These are phyloP conservation scores for Halcyon smyrnensis DNA, from an alignment of 2,797 vertebrate genomes.

Conservation along the genomic window DNA sequence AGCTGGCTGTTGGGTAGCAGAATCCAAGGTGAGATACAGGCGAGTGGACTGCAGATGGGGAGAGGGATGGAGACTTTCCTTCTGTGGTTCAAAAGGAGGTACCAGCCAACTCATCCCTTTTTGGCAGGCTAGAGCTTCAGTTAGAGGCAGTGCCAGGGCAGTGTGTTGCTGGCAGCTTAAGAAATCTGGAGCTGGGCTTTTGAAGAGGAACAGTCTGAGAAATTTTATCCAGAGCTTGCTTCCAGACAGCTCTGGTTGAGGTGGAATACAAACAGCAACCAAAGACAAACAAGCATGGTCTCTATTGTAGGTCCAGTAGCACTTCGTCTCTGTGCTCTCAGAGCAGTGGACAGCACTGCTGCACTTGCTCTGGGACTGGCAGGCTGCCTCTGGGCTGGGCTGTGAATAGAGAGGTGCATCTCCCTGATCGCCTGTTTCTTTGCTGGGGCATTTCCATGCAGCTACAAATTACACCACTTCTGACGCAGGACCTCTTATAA, in stretches of 20 bases:
- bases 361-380: background rate
- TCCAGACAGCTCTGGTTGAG: background rate
- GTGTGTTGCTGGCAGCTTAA: background rate
- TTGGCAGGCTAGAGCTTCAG: background rate
- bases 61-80: background rate
- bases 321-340: background rate
- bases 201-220: background rate
- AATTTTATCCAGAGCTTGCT: background rate
- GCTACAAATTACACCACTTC: background rate
- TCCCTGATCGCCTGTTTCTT: background rate
- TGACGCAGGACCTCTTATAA: background rate
- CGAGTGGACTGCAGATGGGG: background rate
- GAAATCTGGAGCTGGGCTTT: background rate
- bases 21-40: background rate
- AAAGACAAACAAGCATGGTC: background rate
- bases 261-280: background rate
- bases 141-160: background rate
- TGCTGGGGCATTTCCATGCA: background rate
- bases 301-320: background rate
- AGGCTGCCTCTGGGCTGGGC: conserved; percentile 11
- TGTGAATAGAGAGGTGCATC: rapidly evolving
- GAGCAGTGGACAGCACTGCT: background rate
- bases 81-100: background rate
- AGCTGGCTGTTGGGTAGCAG: background rate
- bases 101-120: background rate